A percentile compares a stretch with the other conserved stretches of the same genome.
phyloP scores from a whole-genome alignment of 2,113 vertebrate species.

The Calyptomena viridis region DNA sequence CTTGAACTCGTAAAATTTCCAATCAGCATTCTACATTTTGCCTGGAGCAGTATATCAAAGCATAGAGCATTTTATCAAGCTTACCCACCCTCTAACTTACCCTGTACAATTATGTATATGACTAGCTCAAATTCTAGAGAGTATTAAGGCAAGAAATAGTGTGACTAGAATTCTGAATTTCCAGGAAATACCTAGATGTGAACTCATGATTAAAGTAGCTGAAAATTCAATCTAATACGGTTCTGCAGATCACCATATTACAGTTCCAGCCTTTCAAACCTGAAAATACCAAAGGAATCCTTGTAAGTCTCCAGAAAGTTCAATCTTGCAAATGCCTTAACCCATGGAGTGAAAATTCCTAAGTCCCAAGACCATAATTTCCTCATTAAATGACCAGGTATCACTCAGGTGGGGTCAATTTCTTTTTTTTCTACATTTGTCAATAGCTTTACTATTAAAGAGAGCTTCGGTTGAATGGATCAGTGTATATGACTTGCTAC shows the following conservation, averaged over 20 bases:
- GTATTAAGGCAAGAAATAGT: background rate
- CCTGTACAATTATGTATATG: background rate
- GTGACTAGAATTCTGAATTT: slow-evolving; percentile 20
- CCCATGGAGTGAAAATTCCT: background rate
- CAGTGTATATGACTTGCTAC: background rate
- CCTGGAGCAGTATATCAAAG: slow-evolving; percentile 49
- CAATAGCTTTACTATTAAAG: background rate
- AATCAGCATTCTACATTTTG: slow-evolving; percentile 27
- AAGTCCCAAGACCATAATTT: background rate
- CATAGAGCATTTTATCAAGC: slow-evolving; percentile 36
- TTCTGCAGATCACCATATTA: background rate
- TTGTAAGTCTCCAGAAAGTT: background rate
- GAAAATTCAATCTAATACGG: background rate
- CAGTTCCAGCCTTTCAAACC: background rate
- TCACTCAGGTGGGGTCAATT: background rate
- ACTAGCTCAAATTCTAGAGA: background rate
- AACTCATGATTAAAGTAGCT: background rate
- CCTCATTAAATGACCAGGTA: background rate
- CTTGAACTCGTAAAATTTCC: slow-evolving; percentile 45
- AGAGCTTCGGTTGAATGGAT: background rate
- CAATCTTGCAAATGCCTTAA: background rate
- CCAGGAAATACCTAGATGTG: background rate
- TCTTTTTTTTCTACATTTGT: background rate
- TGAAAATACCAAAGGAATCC: background rate
- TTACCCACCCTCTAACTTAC: background rate